A percentile compares a stretch with the other conserved stretches of the same genome.
Evolutionary conservation across 2,113 vertebrate species (phyloP).

Genomic region (Suncus etruscus): DNA sequence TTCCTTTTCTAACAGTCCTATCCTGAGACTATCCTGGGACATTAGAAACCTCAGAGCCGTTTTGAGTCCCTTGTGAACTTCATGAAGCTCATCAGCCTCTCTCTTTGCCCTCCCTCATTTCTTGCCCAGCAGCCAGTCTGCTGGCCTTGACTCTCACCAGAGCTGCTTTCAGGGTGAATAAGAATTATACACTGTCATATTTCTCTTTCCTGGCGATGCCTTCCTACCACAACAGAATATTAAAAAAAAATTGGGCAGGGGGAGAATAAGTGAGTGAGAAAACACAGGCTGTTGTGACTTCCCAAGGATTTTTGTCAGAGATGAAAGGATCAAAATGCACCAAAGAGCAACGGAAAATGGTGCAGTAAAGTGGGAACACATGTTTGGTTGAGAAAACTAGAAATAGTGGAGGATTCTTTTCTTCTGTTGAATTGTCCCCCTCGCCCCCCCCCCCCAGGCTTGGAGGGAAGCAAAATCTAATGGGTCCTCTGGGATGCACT

Average conservation of each 20-base stretch:
- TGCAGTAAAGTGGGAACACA: constrained; percentile 61
- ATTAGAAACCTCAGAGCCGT: neutral
- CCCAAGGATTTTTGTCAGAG: constrained; percentile 71
- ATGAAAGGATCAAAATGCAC: constrained; percentile 48
- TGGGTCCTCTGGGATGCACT: neutral
- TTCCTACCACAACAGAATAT: neutral
- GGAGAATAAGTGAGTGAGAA: neutral
- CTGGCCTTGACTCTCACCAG: neutral
- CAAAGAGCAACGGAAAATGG: constrained; percentile 59
- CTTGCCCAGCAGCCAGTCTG: fast-evolving
- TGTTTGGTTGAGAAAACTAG: constrained; percentile 53
- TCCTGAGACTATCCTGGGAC: neutral
- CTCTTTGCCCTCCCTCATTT: fast-evolving
- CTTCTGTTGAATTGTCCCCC: neutral
- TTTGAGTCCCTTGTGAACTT: neutral
- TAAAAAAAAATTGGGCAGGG: no score
- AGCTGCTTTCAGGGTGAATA: neutral
- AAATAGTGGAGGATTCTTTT: neutral
- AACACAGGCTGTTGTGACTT: constrained; percentile 46
- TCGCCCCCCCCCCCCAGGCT: neutral
- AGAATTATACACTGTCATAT: neutral
- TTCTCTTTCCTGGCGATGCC: neutral
- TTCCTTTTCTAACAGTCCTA: no score
- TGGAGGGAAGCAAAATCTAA: neutral
- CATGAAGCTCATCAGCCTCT: fast-evolving